Evolutionary conservation across 2,113 vertebrate genomes (phyloP).

Genomic region (Elanoides forficatus): DNA sequence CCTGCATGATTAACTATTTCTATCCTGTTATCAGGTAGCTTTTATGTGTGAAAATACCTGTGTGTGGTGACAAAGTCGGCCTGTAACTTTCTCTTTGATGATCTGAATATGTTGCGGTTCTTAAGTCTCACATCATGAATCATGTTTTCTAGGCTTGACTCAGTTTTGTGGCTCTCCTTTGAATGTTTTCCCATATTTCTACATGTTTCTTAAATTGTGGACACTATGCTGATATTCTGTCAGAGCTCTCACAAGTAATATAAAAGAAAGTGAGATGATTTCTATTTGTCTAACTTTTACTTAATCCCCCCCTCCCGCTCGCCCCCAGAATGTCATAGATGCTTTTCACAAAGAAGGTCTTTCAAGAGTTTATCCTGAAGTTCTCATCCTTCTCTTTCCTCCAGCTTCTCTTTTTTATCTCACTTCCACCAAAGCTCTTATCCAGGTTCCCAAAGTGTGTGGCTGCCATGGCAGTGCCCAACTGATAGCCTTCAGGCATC

Average conservation of each 20-base stretch:
- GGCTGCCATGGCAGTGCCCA: not conserved
- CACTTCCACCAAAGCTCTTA: not conserved
- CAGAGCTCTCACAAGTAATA: not conserved
- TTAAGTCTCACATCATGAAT: constrained; percentile 11
- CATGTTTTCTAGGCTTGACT: not conserved
- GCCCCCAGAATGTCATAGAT: not conserved
- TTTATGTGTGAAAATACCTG: constrained; percentile 43
- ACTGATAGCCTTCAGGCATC: not conserved
- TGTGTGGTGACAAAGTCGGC: not conserved
- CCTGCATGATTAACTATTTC: constrained; percentile 55
- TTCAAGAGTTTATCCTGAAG: not conserved
- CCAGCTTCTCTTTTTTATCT: not conserved
- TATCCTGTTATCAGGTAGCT: not conserved
- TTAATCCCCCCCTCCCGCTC: not conserved
- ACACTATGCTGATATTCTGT: not conserved
- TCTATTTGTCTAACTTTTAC: not conserved
- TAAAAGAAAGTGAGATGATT: not conserved
- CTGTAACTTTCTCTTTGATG: constrained; percentile 19
- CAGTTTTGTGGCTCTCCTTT: not conserved
- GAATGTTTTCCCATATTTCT: constrained; percentile 2
- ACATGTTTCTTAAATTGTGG: not conserved
- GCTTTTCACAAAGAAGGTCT: not conserved
- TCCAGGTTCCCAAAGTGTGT: not conserved
- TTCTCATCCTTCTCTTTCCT: not conserved
- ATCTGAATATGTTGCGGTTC: not conserved